Conservation (phyloP, 2,888 invertebrate species). For the Spatulosminthurus flaviceps region DNA sequence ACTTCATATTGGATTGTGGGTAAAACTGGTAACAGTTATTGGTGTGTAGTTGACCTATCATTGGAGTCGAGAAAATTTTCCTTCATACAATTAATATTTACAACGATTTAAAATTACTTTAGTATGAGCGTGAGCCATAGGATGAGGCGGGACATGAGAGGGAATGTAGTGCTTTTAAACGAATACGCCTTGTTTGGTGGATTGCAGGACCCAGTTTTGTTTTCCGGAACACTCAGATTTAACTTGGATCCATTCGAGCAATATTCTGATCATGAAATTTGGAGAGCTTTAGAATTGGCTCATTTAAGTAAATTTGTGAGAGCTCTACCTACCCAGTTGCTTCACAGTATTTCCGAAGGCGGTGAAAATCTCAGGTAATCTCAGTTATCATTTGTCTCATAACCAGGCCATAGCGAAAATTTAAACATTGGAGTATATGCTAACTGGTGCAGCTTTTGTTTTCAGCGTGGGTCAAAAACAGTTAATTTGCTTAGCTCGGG, state of each 20-base stretch:
- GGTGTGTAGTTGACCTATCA: too few species aligned
- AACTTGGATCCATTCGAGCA: conserved; percentile 32
- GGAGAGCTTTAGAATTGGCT: conserved; percentile 68
- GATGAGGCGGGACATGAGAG: too few species aligned
- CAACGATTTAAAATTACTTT: neutral
- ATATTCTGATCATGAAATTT: conserved; percentile 14
- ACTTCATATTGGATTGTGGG: too few species aligned
- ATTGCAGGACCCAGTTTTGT: conserved; percentile 26
- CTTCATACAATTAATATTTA: neutral
- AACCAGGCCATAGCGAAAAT: neutral
- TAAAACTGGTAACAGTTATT: too few species aligned
- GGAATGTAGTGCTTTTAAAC: too few species aligned
- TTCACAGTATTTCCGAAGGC: conserved; percentile 66
- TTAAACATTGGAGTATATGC: neutral
- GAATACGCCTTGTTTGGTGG: too few species aligned
- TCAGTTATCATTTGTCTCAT: too few species aligned
- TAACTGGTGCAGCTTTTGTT: neutral
- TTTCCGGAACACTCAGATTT: conserved; percentile 23
- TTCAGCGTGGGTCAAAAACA: conserved; percentile 29
- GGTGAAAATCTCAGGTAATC: conserved; percentile 65
- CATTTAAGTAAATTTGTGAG: conserved; percentile 67
- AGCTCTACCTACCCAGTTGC: conserved; percentile 63
- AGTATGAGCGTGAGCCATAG: too few species aligned
- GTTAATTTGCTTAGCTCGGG: conserved; percentile 23
- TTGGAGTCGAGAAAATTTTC: neutral